Evolutionary conservation across 2,797 vertebrate species (phyloP).

Genomic region (Tinamus major): DNA sequence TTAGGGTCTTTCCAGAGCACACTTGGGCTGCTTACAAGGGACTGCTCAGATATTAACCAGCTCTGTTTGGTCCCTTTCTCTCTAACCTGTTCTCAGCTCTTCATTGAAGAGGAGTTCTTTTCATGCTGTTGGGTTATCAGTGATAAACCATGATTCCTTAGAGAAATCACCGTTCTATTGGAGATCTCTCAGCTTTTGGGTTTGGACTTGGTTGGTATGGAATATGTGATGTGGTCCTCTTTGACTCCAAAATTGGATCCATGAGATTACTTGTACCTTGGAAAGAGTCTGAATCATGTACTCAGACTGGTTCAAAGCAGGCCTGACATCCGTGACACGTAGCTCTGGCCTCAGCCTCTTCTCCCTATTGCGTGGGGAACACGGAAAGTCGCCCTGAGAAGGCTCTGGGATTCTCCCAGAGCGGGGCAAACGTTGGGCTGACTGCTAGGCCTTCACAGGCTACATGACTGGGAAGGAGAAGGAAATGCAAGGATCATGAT

Average conservation of each 20-base stretch:
- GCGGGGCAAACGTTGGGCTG: not conserved
- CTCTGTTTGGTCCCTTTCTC: not conserved
- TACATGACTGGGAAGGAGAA: not conserved
- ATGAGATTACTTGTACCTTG: not conserved
- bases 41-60: not conserved
- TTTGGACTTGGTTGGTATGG: not conserved
- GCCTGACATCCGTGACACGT: not conserved
- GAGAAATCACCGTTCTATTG: not conserved
- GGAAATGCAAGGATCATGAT: not conserved
- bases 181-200: not conserved
- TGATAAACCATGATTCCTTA: not conserved
- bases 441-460: not conserved
- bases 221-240: not conserved
- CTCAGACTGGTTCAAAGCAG: not conserved
- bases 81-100: not conserved
- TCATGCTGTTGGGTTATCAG: not conserved
- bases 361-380: accelerated
- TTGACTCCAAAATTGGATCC: not conserved
- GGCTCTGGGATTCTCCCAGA: not conserved
- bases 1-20: not conserved
- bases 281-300: not conserved
- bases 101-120: not conserved
- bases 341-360: not conserved
- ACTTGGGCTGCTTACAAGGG: not conserved
- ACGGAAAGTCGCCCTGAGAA: not conserved